Conservation (phyloP, 2,797 vertebrate species). For the Pristis pectinata region DNA sequence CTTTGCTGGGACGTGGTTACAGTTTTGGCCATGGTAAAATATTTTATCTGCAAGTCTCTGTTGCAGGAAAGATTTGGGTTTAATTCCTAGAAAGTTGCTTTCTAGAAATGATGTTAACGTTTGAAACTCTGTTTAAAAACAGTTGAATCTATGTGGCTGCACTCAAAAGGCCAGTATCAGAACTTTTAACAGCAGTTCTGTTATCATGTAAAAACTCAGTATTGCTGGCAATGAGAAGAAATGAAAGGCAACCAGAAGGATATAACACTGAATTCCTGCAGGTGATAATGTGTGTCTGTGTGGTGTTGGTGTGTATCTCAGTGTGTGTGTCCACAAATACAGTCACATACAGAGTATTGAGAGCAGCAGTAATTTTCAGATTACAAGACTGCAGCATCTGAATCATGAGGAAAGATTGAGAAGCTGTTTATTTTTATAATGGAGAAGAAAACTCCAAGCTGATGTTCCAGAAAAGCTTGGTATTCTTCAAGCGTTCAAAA, state of each 20-base stretch:
- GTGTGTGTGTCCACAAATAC: no score
- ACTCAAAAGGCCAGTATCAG: background rate
- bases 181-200: background rate
- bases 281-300: background rate
- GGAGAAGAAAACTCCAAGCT: no score
- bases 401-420: background rate
- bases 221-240: background rate
- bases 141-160: background rate
- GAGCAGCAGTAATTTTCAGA: no score
- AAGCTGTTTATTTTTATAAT: background rate
- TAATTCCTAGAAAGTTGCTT: background rate
- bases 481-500: background rate
- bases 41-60: background rate
- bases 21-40: background rate
- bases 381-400: no score
- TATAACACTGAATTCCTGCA: background rate
- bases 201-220: background rate
- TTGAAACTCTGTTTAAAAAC: background rate
- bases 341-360: background rate
- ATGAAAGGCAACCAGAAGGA: background rate
- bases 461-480: no score
- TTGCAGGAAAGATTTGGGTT: background rate
- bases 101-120: background rate
- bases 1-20: background rate
- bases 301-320: background rate